A percentile compares a stretch with the other conserved stretches of the same genome.
Evolutionary conservation across 2,113 vertebrate genomes (phyloP).

Genomic region (Chaetodon trifascialis): DNA sequence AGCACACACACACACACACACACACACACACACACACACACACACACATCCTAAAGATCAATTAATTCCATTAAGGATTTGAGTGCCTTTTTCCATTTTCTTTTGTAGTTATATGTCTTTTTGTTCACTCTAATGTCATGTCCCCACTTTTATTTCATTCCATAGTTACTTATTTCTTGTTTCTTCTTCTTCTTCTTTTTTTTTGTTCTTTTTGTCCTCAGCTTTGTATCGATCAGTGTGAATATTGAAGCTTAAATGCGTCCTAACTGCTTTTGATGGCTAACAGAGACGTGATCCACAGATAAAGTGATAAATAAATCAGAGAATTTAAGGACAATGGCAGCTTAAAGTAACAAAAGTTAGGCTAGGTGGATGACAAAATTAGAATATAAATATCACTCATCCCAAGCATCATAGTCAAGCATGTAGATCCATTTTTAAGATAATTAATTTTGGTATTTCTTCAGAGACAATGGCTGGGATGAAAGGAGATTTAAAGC

Average conservation of each 20-base stretch:
- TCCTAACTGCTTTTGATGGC: constrained; percentile 23
- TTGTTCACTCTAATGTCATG: not conserved
- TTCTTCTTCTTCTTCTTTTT: not conserved
- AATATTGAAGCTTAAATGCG: constrained; percentile 27
- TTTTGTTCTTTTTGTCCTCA: not conserved
- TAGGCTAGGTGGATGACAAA: constrained; percentile 5
- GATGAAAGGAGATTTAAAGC: constrained; percentile 52
- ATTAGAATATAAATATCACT: constrained; percentile 42
- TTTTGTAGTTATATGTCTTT: not conserved
- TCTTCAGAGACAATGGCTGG: constrained; percentile 29
- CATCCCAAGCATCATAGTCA: constrained; percentile 15
- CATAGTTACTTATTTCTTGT: not conserved
- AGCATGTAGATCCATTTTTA: constrained; percentile 33
- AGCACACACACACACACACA: too few species aligned
- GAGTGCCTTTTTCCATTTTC: not conserved
- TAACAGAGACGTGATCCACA: not conserved
- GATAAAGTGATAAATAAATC: constrained; percentile 44
- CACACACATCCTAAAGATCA: constrained; percentile 19
- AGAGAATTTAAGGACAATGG: constrained; percentile 28
- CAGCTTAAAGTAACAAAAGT: constrained; percentile 48
- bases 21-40: constrained; percentile 15
- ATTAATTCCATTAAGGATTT: constrained; percentile 23
- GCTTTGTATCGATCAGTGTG: constrained; percentile 6
- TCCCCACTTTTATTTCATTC: not conserved
- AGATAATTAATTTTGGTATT: constrained; percentile 51